Percentiles rank a stretch among this genome's conserved stretches.
Evolutionary conservation across 2,888 invertebrate species (phyloP).

Genomic region (Pristionchus fissidentatus): DNA sequence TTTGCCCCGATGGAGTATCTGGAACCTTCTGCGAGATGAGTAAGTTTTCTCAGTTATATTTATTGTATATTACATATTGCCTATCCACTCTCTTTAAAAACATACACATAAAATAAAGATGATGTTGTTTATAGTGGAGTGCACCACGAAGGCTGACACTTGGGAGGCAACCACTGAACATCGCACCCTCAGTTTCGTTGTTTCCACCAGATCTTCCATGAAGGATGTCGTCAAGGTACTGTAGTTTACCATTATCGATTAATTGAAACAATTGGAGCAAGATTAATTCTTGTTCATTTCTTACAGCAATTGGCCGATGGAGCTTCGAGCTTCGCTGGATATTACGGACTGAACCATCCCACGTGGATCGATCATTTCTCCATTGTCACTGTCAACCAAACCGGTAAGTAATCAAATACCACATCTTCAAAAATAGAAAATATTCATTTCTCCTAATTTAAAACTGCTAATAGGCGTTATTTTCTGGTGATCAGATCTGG

Average conservation of each 20-base stretch:
- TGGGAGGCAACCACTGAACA: conserved; percentile 58
- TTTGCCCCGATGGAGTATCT: conserved; percentile 59
- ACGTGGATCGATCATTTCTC: conserved; percentile 66
- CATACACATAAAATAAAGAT: not conserved
- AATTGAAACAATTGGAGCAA: too few species aligned
- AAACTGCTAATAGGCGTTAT: too few species aligned
- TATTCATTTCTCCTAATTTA: too few species aligned
- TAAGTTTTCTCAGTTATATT: too few species aligned
- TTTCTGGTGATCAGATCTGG: too few species aligned
- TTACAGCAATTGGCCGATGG: conserved; percentile 20
- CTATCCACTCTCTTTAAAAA: not conserved
- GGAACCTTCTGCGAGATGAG: conserved; percentile 68
- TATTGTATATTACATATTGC: too few species aligned
- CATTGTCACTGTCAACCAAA: conserved; percentile 58
- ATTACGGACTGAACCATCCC: conserved; percentile 48
- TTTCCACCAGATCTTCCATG: conserved; percentile 65
- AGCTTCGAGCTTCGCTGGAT: not conserved
- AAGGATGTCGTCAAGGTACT: conserved; percentile 45
- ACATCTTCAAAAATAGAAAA: not conserved
- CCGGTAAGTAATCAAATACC: conserved; percentile 56
- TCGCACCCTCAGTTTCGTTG: conserved; percentile 62
- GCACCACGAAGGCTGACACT: conserved; percentile 56
- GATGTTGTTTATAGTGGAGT: conserved; percentile 60
- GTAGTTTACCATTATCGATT: too few species aligned
- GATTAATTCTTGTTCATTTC: too few species aligned